Conservation (phyloP, 1,140 invertebrate genomes). For the Hyphantria cunea region DNA sequence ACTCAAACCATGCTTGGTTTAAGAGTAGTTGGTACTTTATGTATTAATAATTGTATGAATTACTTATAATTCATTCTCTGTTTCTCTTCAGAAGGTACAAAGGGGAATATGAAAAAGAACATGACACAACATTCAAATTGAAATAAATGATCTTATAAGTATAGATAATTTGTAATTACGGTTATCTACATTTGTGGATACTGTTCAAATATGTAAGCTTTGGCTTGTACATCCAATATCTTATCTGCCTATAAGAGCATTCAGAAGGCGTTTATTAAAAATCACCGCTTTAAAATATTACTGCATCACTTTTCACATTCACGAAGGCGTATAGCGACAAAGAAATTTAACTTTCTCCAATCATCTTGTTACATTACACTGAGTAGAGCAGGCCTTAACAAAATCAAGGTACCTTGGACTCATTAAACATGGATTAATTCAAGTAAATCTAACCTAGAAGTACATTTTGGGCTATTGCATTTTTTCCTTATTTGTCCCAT, state of each 20-base stretch:
- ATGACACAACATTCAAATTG: too few relatives aligned
- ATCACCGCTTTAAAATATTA: not conserved
- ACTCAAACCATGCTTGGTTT: too few relatives aligned
- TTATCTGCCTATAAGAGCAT: too few relatives aligned
- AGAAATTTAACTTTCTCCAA: slow-evolving; percentile 19
- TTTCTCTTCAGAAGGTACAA: too few relatives aligned
- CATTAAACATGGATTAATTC: slow-evolving; percentile 15
- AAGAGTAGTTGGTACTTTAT: too few relatives aligned
- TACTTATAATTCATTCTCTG: too few relatives aligned
- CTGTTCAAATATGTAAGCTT: not conserved
- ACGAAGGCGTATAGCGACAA: not conserved
- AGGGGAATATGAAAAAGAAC: too few relatives aligned
- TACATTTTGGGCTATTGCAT: slow-evolving; percentile 50
- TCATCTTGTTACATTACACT: slow-evolving; percentile 1
- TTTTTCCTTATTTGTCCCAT: slow-evolving; percentile 57
- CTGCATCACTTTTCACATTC: not conserved
- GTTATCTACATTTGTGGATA: too few relatives aligned
- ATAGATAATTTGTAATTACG: too few relatives aligned
- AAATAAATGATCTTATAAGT: not conserved
- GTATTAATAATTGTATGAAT: too few relatives aligned
- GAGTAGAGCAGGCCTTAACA: slow-evolving; percentile 3
- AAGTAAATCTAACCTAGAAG: slow-evolving; percentile 26
- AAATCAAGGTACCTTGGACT: slow-evolving; percentile 3
- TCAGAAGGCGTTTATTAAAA: not conserved
- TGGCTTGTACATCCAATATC: not conserved